Base-by-base conservation (phyloP, 2,113 vertebrate genomes). In the Zosterops hypoxanthus region DNA sequence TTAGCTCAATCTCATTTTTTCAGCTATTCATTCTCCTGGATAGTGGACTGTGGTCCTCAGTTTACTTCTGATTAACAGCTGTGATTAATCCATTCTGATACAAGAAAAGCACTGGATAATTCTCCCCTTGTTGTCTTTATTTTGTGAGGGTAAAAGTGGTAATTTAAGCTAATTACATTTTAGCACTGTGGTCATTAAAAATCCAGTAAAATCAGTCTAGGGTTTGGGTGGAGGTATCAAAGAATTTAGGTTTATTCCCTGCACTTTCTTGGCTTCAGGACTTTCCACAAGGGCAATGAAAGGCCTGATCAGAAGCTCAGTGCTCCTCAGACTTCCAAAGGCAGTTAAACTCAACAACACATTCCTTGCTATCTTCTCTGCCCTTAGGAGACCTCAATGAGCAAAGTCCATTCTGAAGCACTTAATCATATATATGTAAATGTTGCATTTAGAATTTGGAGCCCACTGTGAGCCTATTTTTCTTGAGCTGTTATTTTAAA, bases 401-500 rank as follows among this genome's bases (percentile, higher is more conserved):
- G 42, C 39, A 71, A 82, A 97, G 87, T 90, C 81, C 80, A 31
- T 65, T 86, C 78, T 63, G 70, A 4, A 5, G 29, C 46, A 90
- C 34, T 96, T 86, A 86, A 71, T 96, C 82, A 95, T 88, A 86
- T 12, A 76, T 63, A 90, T 90, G 82, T 73, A 93, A 94, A 93
- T 76, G 18, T 39, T 95, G 69, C 83, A 92, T 95, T 95, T 90
- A 95, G 79, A 94, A 92, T 94, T 88, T 88, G 77, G 64, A 69
- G 18, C 36, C 64, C 41, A 59, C 57, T 56, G 33, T 65, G 59
- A 84, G 57, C 73, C 73, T 88, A 57, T 81, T 86, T 82, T 71
- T 94, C 60, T 92, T 80, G 47, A 95, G 59, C 57, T 85, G 47
- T 95, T 93, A 89, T 80, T 95, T 96, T 90, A 96, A 68, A 72